Conservation (phyloP, 1,140 invertebrate genomes). For the Araneus ventricosus region DNA sequence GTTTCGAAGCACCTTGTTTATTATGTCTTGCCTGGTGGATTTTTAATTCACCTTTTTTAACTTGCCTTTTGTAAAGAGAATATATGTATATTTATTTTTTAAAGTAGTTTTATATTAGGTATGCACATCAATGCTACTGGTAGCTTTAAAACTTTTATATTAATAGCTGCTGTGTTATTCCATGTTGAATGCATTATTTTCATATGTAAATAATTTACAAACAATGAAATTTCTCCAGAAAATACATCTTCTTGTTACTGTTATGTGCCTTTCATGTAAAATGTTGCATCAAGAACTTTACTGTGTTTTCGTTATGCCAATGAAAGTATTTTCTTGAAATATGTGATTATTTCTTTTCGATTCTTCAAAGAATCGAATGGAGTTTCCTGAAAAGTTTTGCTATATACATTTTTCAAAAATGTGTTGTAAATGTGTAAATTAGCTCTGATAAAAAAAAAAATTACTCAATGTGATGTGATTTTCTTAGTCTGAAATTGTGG, state of each 20-base stretch:
- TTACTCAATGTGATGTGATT: too few species aligned
- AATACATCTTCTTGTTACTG: not conserved
- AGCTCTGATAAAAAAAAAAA: too few species aligned
- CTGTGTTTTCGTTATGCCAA: not conserved
- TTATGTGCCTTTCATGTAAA: constrained; percentile 3
- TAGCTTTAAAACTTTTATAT: not conserved
- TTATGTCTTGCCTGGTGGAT: not conserved
- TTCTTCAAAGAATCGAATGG: too few species aligned
- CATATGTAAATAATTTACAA: not conserved
- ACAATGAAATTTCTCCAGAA: not conserved
- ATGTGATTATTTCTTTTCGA: not conserved
- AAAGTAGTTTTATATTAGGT: not conserved
- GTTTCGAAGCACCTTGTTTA: not conserved
- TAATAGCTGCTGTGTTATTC: not conserved
- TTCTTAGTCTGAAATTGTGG: too few species aligned
- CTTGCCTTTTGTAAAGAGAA: not conserved
- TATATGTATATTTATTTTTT: not conserved
- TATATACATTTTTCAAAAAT: too few species aligned
- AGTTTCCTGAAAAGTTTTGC: too few species aligned
- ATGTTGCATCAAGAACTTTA: not conserved
- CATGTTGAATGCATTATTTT: not conserved
- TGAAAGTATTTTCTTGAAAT: not conserved
- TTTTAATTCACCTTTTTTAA: not conserved
- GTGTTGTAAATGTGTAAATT: too few species aligned
- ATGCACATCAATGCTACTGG: not conserved